Evolutionary conservation across 1,140 invertebrate species (phyloP), one percentile per base, ranked within the genome.

Genomic region (Aphaenogaster ashmeadi): DNA sequence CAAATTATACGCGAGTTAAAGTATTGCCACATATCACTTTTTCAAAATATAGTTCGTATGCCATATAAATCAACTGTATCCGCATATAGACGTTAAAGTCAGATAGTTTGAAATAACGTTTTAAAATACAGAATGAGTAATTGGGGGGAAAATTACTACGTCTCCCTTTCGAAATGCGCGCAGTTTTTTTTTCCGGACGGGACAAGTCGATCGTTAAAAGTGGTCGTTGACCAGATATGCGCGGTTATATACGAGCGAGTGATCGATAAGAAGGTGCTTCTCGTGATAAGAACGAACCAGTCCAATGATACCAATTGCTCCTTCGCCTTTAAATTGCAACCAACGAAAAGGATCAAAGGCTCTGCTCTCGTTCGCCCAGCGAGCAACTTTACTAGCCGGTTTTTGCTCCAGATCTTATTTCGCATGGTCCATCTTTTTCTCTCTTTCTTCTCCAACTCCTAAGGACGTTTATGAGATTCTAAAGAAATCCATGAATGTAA

Each of bases 291-390:
- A 69, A 38, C 47, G 50, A 62, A 67, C 67, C 33, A 62, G 47
- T 52, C 11, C 47, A 27, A 33, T 21, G 41, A 27, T 81, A 78
- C 62, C 78, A 52, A 87, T 89, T 75, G 75, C 52, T 71, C n/a
- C 47, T 77, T 27, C 83, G 54, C 15, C 33, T 89, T 87, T 84
- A 89, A 89, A 87, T 84, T 78, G 15, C 50, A 77, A 44, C 33
- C 77, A 50, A 64, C 38, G 69, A 87, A 47, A 81, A 58, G 54
- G 88, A 84, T 89, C 88, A 87, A 87, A 81, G 71, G 41, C 66
- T 87, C 71, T 87, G 33, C 44, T 67, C 38, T 41, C 47, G 33
- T 75, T 83, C 44, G 18, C 33, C 66, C 47, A 60, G 18, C 13
- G 67, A 60, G 69, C 67, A 84, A 60, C 69, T 84, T 84, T 74